Evolutionary conservation across 2,888 invertebrate species (phyloP), one percentile per base, ranked within the genome.

Genomic region (Cacoxenus indagator): DNA sequence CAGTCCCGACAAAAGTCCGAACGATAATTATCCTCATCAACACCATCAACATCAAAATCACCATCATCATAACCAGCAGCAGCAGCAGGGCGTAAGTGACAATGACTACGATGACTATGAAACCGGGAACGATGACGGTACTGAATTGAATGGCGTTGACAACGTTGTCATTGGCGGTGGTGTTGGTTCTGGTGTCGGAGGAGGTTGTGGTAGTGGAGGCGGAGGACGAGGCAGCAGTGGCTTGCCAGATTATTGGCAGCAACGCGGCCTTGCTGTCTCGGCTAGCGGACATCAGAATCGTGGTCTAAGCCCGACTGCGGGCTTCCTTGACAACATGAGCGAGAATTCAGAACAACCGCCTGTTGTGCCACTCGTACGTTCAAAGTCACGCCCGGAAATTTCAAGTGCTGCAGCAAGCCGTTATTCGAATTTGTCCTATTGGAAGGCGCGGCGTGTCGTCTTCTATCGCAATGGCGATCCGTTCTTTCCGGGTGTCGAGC

Each of bases 391-490:
- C 43, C 87, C 88, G 54, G 88, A 88, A 74, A 76, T 88, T 45
- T 82, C 86, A 14, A 84, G 84, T 76, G 82, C 82, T 27, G 91
- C 91, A 77, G 89, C 85, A 62, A 90, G 89, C 85, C 87, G 92
- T 78, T 95, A 94, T 88, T 92, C 92, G 74, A 94, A 95, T 87
- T 91, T 95, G 65, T 95, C 95, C 74, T 95, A 94, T 85, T 96
- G 96, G 96, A 92, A 94, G 82, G 95, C 96, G 0, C 90, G 95
- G 70, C 90, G 96, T 65, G 95, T 97, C 69, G 93, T 95, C 1
- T 97, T 98, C 88, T 97, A 95, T 89, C 93, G 95, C 86, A 98
- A 97, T 90, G 97, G 97, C 2, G 97, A 97, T 86, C 95, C 96
- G 0, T 95, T 96, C 85, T 96, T 94, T 85, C 95, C 95, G 17